Percentiles rank a stretch among this genome's conserved stretches.
These are phyloP conservation scores for Selenia dentaria DNA, from an alignment of 2,888 invertebrate genomes.

Conservation along the genomic window DNA sequence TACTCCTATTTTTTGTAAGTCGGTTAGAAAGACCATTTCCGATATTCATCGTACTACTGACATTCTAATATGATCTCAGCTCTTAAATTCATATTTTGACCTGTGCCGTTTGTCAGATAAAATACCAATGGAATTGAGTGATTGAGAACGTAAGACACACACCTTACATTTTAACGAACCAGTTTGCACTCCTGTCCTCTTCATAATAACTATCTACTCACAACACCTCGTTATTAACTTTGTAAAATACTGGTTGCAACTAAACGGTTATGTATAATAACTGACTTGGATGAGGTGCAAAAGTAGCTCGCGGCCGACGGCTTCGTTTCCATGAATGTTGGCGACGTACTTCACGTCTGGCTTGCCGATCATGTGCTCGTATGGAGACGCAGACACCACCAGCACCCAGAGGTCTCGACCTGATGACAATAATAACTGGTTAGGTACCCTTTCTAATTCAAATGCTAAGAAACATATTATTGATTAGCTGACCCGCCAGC, in stretches of 20 bases:
- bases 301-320: conserved; percentile 97
- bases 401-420: conserved; percentile 97
- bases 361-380: conserved; percentile 96
- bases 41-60: too few species aligned
- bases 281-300: conserved; percentile 94
- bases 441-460: too few species aligned
- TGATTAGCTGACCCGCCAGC: too few species aligned
- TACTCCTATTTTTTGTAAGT: too few species aligned
- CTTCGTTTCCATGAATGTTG: conserved; percentile 99
- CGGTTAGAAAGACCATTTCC: too few species aligned
- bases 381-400: conserved; percentile 95
- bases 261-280: conserved; percentile 24
- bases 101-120: too few species aligned
- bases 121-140: too few species aligned
- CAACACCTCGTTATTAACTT: too few species aligned
- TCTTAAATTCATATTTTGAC: too few species aligned
- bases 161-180: neutral
- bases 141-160: too few species aligned
- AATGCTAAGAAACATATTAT: too few species aligned
- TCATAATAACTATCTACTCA: neutral
- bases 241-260: neutral
- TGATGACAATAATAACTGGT: conserved; percentile 58
- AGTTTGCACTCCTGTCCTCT: conserved; percentile 13
- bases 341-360: conserved; percentile 99
- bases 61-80: too few species aligned